Evolutionary conservation across 2,113 vertebrate species (phyloP), one percentile per base, ranked within the genome.

Genomic region (Lathamus discolor): DNA sequence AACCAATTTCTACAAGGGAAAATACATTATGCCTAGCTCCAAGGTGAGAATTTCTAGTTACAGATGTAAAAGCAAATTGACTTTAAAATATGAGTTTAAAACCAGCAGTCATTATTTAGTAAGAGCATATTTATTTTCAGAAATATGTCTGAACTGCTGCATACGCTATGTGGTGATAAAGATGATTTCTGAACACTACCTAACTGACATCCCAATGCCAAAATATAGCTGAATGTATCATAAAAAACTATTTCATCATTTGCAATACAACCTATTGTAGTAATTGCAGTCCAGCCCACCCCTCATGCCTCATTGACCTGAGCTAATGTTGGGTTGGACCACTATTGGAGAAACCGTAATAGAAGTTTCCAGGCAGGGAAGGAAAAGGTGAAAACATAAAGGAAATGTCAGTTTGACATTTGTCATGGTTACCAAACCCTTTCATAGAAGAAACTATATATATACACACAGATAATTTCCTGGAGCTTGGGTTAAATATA

Each of bases 221-320:
- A 75, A 44, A 24, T 80, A 33, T 39, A 9, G 6, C 20, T 57
- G 49, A 85, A 49, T 31, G 11, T 33, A 52, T 35, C 19, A 64
- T 23, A 64, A 51, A 64, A 33, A 13, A 4, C 11, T 35, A 17
- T 44, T 68, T 63, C 2, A 1, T n/a, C 17, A 35, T 70, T 64
- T n/a, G 24, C 17, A 70, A n/a, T 49, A 28, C 3, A 31, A 49
- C 14, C 6, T 39, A 16, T 9, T 49, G 20, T 28, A 77, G 24
- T 7, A 78, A 78, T n/a, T 27, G 28, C 17, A 57, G n/a, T 15
- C 17, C 11, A 46, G 17, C 17, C 39, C 41, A 78, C 17, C 35
- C n/a, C 41, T 43, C 1, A 0, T 6, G 8, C 22, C 17, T 22
- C 51, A 35, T 2, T 62, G 19, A 57, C 9, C n/a, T 63, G 22